Conservation (phyloP, 2,888 invertebrate species). For the Dicycla oo region DNA sequence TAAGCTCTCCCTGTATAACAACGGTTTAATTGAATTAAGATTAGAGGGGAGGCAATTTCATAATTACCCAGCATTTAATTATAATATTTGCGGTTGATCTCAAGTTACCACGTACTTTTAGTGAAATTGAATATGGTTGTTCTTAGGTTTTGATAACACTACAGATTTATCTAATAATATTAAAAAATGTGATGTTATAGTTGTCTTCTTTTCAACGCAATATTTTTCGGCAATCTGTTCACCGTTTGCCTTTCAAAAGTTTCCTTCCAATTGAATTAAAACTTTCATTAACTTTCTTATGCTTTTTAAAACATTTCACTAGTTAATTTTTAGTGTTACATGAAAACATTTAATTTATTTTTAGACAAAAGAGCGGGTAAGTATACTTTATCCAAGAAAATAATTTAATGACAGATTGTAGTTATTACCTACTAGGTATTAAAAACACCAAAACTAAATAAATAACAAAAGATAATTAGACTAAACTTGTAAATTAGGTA, state of each 20-base stretch:
- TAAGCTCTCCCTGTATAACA: slow-evolving; percentile 34
- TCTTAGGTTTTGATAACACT: neutral
- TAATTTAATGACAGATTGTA: too few relatives aligned
- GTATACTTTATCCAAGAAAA: neutral
- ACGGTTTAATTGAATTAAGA: slow-evolving; percentile 36
- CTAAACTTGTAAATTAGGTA: neutral
- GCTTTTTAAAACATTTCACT: neutral
- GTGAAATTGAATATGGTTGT: neutral
- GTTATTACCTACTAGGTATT: neutral
- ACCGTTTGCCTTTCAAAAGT: neutral
- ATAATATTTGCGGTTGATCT: slow-evolving; percentile 29
- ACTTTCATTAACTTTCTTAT: too few relatives aligned
- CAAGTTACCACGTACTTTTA: slow-evolving; percentile 9
- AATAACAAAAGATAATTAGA: neutral
- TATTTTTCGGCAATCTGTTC: neutral
- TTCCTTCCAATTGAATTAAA: neutral
- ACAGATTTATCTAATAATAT: neutral
- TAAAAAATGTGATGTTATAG: neutral
- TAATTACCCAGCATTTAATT: slow-evolving; percentile 49
- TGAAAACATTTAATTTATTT: neutral
- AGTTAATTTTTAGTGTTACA: neutral
- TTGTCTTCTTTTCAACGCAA: neutral
- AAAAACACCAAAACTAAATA: neutral
- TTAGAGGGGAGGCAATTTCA: slow-evolving; percentile 44
- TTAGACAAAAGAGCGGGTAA: neutral